These are phyloP conservation scores for Brachionus manjavacas DNA, from an alignment of 1,140 invertebrate species.

Conservation along the genomic window DNA sequence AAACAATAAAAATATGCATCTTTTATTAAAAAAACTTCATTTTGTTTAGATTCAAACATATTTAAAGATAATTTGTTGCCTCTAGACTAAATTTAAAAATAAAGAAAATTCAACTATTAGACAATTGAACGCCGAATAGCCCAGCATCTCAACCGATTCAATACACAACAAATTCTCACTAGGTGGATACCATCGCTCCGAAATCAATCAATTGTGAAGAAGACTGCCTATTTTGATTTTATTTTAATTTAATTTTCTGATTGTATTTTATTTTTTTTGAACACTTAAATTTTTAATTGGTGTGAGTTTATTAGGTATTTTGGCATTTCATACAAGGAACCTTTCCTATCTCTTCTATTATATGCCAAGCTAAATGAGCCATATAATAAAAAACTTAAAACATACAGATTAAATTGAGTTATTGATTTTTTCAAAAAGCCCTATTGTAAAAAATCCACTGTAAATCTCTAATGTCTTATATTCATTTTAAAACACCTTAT, in stretches of 20 bases:
- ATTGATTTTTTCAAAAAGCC: not conserved
- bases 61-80: not conserved
- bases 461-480: constrained; percentile 25
- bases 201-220: not conserved
- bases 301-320: not conserved
- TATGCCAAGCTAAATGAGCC: not conserved
- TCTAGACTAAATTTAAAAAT: not conserved
- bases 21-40: not conserved
- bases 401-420: not conserved
- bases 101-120: not conserved
- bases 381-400: not conserved
- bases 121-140: not conserved
- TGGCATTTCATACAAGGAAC: not conserved
- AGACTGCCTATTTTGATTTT: not conserved
- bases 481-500: constrained; percentile 31
- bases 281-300: not conserved
- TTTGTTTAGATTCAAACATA: not conserved
- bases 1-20: not conserved
- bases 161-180: not conserved
- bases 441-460: not conserved
- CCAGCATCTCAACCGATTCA: not conserved
- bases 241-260: not conserved
- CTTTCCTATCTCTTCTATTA: not conserved
- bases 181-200: not conserved
- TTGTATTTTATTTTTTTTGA: not conserved